Evolutionary conservation across 2,888 invertebrate genomes (phyloP).

Genomic region (Heteromurus nitidus): DNA sequence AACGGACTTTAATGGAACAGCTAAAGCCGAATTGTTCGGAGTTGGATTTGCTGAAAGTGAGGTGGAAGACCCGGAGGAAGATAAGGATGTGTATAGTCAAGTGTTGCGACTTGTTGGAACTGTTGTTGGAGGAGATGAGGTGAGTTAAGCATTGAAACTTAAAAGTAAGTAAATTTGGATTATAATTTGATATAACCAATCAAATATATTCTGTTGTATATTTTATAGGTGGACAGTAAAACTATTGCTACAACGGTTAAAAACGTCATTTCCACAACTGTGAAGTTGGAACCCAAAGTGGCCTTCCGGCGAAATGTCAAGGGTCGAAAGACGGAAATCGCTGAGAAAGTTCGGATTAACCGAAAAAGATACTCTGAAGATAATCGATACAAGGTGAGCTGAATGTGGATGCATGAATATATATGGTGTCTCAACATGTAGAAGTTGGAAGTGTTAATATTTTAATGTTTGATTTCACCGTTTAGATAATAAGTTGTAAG

Average conservation of each 20-base stretch:
- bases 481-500: conserved; percentile 39
- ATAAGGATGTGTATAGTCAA: conserved; percentile 12
- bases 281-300: neutral
- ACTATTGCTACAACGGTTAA: conserved; percentile 22
- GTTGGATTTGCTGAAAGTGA: neutral
- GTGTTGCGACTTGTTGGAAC: conserved; percentile 63
- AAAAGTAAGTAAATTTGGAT: too few species aligned
- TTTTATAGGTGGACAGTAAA: conserved; percentile 12
- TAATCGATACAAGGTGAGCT: conserved; percentile 55
- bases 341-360: conserved; percentile 52
- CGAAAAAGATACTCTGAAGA: conserved; percentile 28
- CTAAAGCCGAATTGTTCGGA: neutral
- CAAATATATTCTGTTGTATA: too few species aligned
- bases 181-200: too few species aligned
- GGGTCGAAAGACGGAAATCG: conserved; percentile 1
- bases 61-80: neutral
- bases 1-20: conserved; percentile 5
- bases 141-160: too few species aligned
- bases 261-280: neutral
- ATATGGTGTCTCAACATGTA: neutral
- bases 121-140: conserved; percentile 42
- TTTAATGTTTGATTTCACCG: neutral
- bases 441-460: too few species aligned
- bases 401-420: neutral
- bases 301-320: conserved; percentile 27